A percentile compares a stretch with the other conserved stretches of the same genome.
Conservation (phyloP, 2,888 invertebrate species). For the Catocala sponsa region DNA sequence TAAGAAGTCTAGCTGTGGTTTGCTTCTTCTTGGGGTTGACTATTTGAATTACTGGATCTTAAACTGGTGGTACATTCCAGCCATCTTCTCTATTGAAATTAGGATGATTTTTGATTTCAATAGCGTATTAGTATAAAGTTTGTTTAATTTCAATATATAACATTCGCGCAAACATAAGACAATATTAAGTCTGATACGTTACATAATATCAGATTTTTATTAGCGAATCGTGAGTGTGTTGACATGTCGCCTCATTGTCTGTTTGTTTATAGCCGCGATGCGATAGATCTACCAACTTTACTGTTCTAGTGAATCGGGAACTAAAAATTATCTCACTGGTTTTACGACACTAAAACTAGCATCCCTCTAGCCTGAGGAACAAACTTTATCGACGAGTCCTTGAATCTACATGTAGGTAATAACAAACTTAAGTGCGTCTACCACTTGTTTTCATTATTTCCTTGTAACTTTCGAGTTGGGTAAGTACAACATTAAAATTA, state of each 20-base stretch:
- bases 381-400: slow-evolving; percentile 16
- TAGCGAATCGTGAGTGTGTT: slow-evolving; percentile 20
- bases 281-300: slow-evolving; percentile 25
- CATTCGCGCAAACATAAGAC: no score
- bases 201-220: slow-evolving; percentile 22
- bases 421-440: slow-evolving; percentile 13
- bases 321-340: slow-evolving; percentile 25
- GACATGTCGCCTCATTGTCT: slow-evolving; percentile 36
- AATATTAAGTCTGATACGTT: no score
- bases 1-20: no score
- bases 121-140: no score
- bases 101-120: no score
- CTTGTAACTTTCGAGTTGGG: no score
- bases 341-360: slow-evolving; percentile 20
- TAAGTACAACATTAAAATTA: no score
- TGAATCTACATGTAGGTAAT: slow-evolving; percentile 19
- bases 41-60: no score
- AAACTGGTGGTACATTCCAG: no score
- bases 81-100: no score
- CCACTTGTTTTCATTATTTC: slow-evolving; percentile 7
- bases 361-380: slow-evolving; percentile 3
- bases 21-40: no score
- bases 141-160: no score
- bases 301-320: slow-evolving; percentile 15
- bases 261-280: slow-evolving; percentile 25